phyloP scores from a whole-genome alignment of 2,797 vertebrate genomes.

The Paratrypauchen microcephalus region DNA sequence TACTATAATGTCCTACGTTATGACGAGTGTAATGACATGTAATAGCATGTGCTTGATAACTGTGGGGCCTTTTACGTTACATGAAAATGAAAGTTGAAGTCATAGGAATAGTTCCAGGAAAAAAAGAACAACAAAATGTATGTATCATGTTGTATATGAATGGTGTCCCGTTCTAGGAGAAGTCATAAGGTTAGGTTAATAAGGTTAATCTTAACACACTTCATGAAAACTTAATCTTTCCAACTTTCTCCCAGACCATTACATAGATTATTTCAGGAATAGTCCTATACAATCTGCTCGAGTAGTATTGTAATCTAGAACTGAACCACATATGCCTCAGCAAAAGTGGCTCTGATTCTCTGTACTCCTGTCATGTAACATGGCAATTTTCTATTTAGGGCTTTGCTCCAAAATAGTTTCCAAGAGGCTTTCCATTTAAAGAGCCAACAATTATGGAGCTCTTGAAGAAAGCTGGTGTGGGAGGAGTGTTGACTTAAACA shows the following conservation, averaged over 20 bases:
- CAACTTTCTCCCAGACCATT: no score
- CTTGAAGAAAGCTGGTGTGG: slow-evolving; percentile 35
- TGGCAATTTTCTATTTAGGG: slow-evolving; percentile 50
- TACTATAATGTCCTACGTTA: not conserved
- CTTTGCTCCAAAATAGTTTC: slow-evolving; percentile 55
- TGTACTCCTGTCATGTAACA: slow-evolving; percentile 33
- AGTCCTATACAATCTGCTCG: no score
- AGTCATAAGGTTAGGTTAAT: no score
- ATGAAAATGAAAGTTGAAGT: slow-evolving; percentile 22
- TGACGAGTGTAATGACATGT: not conserved
- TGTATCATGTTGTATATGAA: not conserved
- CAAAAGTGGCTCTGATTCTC: slow-evolving; percentile 41
- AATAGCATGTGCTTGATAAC: slow-evolving; percentile 16
- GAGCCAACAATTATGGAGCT: slow-evolving; percentile 36
- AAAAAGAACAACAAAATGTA: slow-evolving; percentile 17
- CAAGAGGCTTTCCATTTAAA: slow-evolving; percentile 61
- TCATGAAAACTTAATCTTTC: no score
- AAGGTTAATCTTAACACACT: no score
- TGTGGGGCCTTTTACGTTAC: slow-evolving; percentile 16
- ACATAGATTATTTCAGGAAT: no score
- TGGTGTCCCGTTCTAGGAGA: not conserved
- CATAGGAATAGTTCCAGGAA: slow-evolving; percentile 9
- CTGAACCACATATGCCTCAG: slow-evolving; percentile 18
- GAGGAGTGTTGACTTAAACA: slow-evolving; percentile 54
- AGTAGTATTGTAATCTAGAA: no score